These are phyloP conservation scores for Phyllotis vaccarum DNA, from an alignment of 2,797 vertebrate genomes.

Conservation along the genomic window DNA sequence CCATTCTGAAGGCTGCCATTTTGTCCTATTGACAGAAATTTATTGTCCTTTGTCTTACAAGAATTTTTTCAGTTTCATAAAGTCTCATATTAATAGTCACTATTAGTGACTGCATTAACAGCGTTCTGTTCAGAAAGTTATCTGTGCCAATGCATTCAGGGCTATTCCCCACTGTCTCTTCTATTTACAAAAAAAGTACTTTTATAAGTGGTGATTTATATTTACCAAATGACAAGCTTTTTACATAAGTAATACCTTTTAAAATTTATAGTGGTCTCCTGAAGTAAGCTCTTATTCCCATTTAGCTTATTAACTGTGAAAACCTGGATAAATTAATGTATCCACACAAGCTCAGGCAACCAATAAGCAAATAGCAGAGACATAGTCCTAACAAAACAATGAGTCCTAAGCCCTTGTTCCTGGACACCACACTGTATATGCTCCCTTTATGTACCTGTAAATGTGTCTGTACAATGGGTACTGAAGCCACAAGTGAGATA, in stretches of 20 bases:
- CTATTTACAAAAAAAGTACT: background rate
- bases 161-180: background rate
- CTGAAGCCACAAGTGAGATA: background rate
- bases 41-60: no score
- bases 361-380: background rate
- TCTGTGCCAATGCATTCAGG: background rate
- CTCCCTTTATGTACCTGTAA: background rate
- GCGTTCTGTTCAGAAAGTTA: background rate
- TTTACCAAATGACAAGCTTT: background rate
- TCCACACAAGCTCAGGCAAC: background rate
- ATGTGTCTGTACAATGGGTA: background rate
- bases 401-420: background rate
- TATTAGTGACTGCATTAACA: background rate
- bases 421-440: no score
- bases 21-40: background rate
- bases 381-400: background rate
- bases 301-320: background rate
- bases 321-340: background rate
- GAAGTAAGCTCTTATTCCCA: background rate
- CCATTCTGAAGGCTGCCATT: background rate
- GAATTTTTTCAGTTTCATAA: background rate
- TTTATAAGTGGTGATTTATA: background rate
- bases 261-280: background rate
- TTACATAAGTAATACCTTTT: background rate
- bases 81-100: background rate